Percentiles rank a stretch among this genome's conserved stretches.
phyloP scores from a whole-genome alignment of 1,140 invertebrate genomes.

The Gryon sp. region DNA sequence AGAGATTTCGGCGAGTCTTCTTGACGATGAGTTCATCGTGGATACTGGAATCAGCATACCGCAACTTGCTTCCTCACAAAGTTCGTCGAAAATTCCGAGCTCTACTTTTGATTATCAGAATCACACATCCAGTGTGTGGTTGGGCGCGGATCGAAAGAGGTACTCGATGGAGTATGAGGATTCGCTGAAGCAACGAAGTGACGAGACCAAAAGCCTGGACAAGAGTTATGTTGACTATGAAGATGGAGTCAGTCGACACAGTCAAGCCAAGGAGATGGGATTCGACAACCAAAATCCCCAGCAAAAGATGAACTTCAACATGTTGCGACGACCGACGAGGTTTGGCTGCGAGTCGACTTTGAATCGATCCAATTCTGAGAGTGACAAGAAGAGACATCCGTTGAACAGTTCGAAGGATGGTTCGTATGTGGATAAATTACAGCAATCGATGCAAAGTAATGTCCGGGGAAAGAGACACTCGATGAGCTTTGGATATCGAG shows the following conservation, averaged over 20 bases:
- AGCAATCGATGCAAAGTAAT: conserved; percentile 47
- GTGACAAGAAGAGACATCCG: conserved; percentile 68
- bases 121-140: conserved; percentile 51
- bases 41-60: conserved; percentile 80
- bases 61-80: conserved; percentile 70
- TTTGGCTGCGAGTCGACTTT: conserved; percentile 48
- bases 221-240: conserved; percentile 70
- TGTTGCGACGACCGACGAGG: conserved; percentile 32
- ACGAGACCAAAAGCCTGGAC: conserved; percentile 6
- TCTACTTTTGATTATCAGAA: conserved; percentile 70
- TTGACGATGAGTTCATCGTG: conserved; percentile 79
- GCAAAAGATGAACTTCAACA: not conserved
- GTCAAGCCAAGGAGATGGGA: conserved; percentile 7
- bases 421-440: conserved; percentile 38
- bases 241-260: conserved; percentile 49
- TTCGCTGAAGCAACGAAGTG: conserved; percentile 62
- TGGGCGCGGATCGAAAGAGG: conserved; percentile 21
- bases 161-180: conserved; percentile 73
- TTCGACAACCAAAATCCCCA: conserved; percentile 20
- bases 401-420: conserved; percentile 65
- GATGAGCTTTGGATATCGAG: conserved; percentile 65
- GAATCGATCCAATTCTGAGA: conserved; percentile 42
- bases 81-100: conserved; percentile 73
- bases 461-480: conserved; percentile 74
- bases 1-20: conserved; percentile 71